Evolutionary conservation across 2,888 invertebrate genomes (phyloP).

Genomic region (Euplexia lucipara): DNA sequence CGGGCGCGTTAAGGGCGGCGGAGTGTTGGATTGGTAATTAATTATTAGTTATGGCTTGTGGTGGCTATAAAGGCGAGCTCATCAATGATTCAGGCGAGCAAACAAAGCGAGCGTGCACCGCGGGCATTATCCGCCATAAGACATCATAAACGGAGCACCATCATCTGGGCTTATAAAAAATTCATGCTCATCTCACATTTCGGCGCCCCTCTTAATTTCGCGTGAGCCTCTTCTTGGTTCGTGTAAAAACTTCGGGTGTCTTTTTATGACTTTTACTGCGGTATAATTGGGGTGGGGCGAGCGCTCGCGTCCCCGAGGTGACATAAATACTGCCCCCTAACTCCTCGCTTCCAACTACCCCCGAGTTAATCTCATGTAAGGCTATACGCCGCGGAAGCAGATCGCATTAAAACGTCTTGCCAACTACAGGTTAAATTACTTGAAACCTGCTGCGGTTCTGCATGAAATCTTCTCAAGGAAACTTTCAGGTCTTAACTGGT

Average conservation of each 20-base stretch:
- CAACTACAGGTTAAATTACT: conserved; percentile 76
- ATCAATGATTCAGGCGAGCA: conserved; percentile 88
- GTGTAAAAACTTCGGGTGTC: conserved; percentile 91
- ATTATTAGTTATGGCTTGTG: conserved; percentile 84
- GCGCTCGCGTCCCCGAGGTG: conserved; percentile 89
- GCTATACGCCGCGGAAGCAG: conserved; percentile 83
- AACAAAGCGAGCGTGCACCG: conserved; percentile 87
- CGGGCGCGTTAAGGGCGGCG: conserved; percentile 63
- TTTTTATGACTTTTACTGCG: conserved; percentile 91
- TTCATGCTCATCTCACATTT: conserved; percentile 91
- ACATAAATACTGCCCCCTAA: conserved; percentile 89
- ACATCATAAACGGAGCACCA: conserved; percentile 91
- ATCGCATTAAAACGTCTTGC: conserved; percentile 81
- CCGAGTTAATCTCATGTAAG: conserved; percentile 89
- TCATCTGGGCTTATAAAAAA: conserved; percentile 91
- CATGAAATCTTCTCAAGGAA: conserved; percentile 8
- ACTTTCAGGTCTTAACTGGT: conserved; percentile 14
- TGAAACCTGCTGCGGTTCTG: conserved; percentile 52
- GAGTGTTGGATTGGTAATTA: conserved; percentile 81
- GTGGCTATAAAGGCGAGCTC: conserved; percentile 84
- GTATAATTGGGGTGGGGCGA: conserved; percentile 91
- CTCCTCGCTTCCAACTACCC: conserved; percentile 82
- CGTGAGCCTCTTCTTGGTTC: conserved; percentile 89
- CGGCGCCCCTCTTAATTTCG: conserved; percentile 91
- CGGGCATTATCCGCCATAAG: conserved; percentile 89